phyloP scores from a whole-genome alignment of 1,140 invertebrate species.

The Drosophila suzukii region DNA sequence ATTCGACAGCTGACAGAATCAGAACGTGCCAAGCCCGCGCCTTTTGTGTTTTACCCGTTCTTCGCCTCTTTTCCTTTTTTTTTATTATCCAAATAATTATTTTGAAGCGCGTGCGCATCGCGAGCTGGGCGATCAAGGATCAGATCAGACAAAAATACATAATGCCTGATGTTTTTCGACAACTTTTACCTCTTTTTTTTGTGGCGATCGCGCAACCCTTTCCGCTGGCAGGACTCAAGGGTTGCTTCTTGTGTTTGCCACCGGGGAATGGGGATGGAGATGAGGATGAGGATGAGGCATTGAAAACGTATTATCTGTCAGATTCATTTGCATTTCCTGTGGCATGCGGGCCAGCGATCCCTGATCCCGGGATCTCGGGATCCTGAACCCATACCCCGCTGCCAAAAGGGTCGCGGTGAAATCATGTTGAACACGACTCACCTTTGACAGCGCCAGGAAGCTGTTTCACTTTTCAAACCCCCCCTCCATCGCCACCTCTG shows the following conservation, averaged over 20 bases:
- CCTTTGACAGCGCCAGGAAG: slow-evolving; percentile 55
- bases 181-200: slow-evolving; percentile 77
- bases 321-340: slow-evolving; percentile 82
- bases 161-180: slow-evolving; percentile 75
- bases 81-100: slow-evolving; percentile 21
- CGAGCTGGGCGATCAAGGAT: slow-evolving; percentile 42
- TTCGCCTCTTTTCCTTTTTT: background rate
- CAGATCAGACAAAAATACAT: slow-evolving; percentile 13
- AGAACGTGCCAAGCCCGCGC: slow-evolving; percentile 52
- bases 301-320: slow-evolving; percentile 64
- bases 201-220: slow-evolving; percentile 50
- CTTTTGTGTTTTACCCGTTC: slow-evolving; percentile 9
- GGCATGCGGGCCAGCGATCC: slow-evolving; percentile 40
- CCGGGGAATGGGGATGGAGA: background rate
- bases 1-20: slow-evolving; percentile 37
- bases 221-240: slow-evolving; percentile 7
- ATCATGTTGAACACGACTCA: slow-evolving; percentile 75
- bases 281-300: background rate
- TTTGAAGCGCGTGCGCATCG: slow-evolving; percentile 40
- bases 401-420: slow-evolving; percentile 54
- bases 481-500: background rate
- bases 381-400: slow-evolving; percentile 18
- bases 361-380: slow-evolving; percentile 12
- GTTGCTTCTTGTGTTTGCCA: slow-evolving; percentile 16
- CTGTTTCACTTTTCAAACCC: slow-evolving; percentile 25